Base-by-base conservation (phyloP, 2,797 vertebrate species). In the Enteromius radiatus region DNA sequence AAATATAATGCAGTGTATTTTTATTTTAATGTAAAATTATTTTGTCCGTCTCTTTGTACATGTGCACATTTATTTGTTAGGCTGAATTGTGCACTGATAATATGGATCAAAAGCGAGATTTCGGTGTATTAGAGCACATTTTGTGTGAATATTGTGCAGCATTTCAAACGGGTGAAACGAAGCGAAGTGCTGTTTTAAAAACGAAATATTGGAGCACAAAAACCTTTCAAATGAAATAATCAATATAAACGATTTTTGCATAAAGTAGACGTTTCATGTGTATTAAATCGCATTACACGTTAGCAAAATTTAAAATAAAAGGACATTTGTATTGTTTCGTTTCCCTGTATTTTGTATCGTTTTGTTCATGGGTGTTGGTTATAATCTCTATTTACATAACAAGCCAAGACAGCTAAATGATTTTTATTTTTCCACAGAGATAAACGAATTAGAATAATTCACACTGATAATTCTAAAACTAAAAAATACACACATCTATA, bases 331-430 rank as follows among this genome's bases (percentile, higher is more conserved):
- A 31, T 31, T 15, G 7, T 71, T 28, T 71, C 14, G 19, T 19
- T 45, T 49, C 19, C 47, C 43, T 36, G 23, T 45, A 21, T 59
- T 45, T 77, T 71, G 1, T 28, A 38, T 26, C 36, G 4, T 36
- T 73, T 82, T 63, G 26, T 54, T 21, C 54, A 43, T 56, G 65
- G 15, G 15, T 76, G 19, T 49, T 80, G 76, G 17, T 38, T 56
- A 85, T 73, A 74, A 92, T 91, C 85, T 89, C 85, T 78, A 59
- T 82, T 87, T 86, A 88, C 88, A 91, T 89, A 91, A 89, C 86
- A 90, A 87, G 85, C 83, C 91, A 87, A 90, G 61, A 82, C 87
- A 87, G 84, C 85, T 90, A 90, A 91, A 89, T 89, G 86, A 90
- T 92, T 88, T 92, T 88, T 67, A 67, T 78, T 86, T 75, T 86